phyloP scores from a whole-genome alignment of 2,797 vertebrate genomes.

The Dromococcyx pavoninus region DNA sequence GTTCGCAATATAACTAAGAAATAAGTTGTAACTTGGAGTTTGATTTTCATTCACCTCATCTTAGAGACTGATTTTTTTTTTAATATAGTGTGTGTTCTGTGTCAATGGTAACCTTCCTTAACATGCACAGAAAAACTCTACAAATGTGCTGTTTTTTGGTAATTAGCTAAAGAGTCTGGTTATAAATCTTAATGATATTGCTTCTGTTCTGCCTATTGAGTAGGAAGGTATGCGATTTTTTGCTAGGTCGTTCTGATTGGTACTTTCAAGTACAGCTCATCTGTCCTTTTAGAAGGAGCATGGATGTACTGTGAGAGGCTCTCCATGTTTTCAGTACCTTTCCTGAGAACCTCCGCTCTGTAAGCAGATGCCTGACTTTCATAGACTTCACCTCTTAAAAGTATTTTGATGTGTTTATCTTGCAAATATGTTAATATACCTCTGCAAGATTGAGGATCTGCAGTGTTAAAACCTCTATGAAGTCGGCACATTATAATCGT shows the following conservation, averaged over 20 bases:
- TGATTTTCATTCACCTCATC: background rate
- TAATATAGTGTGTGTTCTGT: background rate
- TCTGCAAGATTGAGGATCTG: background rate
- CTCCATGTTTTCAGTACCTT: background rate
- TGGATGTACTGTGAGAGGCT: background rate
- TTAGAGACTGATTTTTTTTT: background rate
- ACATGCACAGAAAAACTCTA: background rate
- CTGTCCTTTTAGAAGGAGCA: background rate
- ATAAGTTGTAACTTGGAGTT: background rate
- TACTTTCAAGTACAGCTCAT: background rate
- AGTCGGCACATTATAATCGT: background rate
- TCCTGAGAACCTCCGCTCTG: background rate
- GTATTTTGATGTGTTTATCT: constrained; percentile 9
- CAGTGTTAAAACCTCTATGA: background rate
- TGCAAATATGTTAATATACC: constrained; percentile 4
- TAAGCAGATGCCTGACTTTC: background rate
- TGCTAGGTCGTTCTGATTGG: background rate
- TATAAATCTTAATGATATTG: background rate
- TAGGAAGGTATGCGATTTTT: background rate
- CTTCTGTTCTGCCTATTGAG: background rate
- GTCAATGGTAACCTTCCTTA: background rate
- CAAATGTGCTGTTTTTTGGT: background rate
- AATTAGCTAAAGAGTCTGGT: background rate
- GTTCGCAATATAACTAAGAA: background rate
- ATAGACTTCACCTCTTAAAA: constrained; percentile 6